Base-by-base conservation (phyloP, 2,888 invertebrate species). In the Abscondita cerata region DNA sequence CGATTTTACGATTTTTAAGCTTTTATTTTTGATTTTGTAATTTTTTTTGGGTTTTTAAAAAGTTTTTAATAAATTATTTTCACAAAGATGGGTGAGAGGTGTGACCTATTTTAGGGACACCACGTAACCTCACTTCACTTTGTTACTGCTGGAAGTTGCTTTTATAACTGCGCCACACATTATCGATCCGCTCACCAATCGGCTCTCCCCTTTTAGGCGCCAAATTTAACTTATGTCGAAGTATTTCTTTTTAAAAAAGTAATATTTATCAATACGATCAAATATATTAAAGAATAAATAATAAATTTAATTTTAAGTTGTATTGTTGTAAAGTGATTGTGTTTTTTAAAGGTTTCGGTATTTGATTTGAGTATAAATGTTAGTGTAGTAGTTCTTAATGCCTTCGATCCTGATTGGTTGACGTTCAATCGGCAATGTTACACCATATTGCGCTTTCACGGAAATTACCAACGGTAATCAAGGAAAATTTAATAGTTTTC, bases 11-110 rank as follows among this genome's bases (percentile, higher is more conserved):
- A 86, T 87, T 89, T 88, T 87, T 83, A 75, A 80, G 79, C 82
- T 86, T 84, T 86, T 86, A 84, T 85, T 84, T 81, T 15, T 31
- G 83, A 77, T 18, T 82, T 84, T 87, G 89, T 89, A 88, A 86
- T 86, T 84, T 83, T 86, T 89, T 89, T 89, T 88, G 89, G 89
- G 88, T 85, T 86, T 88, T 90, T 86, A 88, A 89, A 88, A 25
- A 25, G 25, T 85, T 86, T 88, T 90, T 86, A 88, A 88, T 87
- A 86, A 85, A 81, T 85, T 87, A 87, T 86, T 85, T 85, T 87
- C 87, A 87, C 87, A 86, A 67, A 87, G 86, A 85, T 84, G 85
- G 86, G 89, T 89, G 87, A 89, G 89, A 89, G 90, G 91, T 91
- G 91, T 89, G 89, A 87, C 89, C 87, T 86, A 83, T 84, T 83